Conservation (phyloP, 2,888 invertebrate genomes). For the Bruchidius siliquastri region DNA sequence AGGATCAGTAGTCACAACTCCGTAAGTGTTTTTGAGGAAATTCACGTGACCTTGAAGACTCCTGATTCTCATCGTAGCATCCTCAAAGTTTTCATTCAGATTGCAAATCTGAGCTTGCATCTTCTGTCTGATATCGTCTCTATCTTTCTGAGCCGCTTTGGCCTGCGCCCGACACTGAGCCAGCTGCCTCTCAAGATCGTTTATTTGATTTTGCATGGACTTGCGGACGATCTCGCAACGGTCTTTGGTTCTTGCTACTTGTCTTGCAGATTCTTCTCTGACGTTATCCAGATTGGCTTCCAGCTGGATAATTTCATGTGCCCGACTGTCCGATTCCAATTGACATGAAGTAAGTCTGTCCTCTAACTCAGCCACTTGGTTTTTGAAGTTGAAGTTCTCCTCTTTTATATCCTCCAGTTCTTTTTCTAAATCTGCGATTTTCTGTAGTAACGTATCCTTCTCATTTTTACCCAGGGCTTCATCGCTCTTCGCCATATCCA, state of each 20-base stretch:
- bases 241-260: constrained; percentile 61
- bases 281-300: constrained; percentile 62
- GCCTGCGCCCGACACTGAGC: constrained; percentile 62
- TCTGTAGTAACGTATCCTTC: constrained; percentile 40
- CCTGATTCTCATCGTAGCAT: constrained; percentile 61
- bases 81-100: constrained; percentile 63
- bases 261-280: constrained; percentile 64
- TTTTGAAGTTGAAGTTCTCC: constrained; percentile 36
- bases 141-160: constrained; percentile 61
- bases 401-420: constrained; percentile 39
- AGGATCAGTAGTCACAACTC: constrained; percentile 29
- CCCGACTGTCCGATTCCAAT: constrained; percentile 53
- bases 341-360: constrained; percentile 50
- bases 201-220: constrained; percentile 60
- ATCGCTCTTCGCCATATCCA: constrained; percentile 53
- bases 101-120: constrained; percentile 65
- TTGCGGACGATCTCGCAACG: constrained; percentile 59
- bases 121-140: constrained; percentile 65
- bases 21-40: constrained; percentile 52
- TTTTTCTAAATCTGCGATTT: constrained; percentile 38
- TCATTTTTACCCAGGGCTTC: constrained; percentile 50
- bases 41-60: constrained; percentile 61
- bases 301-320: constrained; percentile 63
- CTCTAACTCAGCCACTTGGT: constrained; percentile 42
- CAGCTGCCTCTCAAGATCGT: constrained; percentile 63